These are phyloP conservation scores for Trichogramma pretiosum DNA, from an alignment of 1,140 invertebrate genomes.

Conservation along the genomic window DNA sequence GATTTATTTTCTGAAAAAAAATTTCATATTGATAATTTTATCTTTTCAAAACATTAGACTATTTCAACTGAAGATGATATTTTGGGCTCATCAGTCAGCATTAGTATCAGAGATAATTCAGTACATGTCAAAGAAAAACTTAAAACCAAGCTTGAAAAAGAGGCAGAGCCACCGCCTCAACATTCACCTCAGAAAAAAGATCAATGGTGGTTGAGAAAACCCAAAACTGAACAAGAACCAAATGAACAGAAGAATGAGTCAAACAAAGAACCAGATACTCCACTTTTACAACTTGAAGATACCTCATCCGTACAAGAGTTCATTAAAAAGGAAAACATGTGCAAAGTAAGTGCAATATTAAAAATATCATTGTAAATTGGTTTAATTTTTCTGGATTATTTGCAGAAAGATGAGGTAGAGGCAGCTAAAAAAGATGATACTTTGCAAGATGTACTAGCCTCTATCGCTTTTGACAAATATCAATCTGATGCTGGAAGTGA, in stretches of 20 bases:
- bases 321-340: slow-evolving; percentile 37
- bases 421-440: slow-evolving; percentile 35
- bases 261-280: slow-evolving; percentile 15
- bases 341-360: slow-evolving; percentile 29
- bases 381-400: slow-evolving; percentile 21
- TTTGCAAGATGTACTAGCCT: slow-evolving; percentile 35
- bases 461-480: slow-evolving; percentile 38
- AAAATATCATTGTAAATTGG: not conserved
- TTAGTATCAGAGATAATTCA: slow-evolving; percentile 32
- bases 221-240: slow-evolving; percentile 23
- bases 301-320: slow-evolving; percentile 40
- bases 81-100: slow-evolving; percentile 30
- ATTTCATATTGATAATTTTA: not conserved
- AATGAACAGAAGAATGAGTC: slow-evolving; percentile 20
- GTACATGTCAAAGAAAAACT: slow-evolving; percentile 29
- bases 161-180: not conserved
- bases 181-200: slow-evolving; percentile 17
- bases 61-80: slow-evolving; percentile 30
- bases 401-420: slow-evolving; percentile 26
- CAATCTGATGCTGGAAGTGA: slow-evolving; percentile 41
- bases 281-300: slow-evolving; percentile 26
- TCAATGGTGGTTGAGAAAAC: slow-evolving; percentile 36
- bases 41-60: slow-evolving; percentile 15
- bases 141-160: slow-evolving; percentile 17
- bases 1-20: not conserved